Evolutionary conservation across 2,888 invertebrate genomes (phyloP).

Genomic region (Callosobruchus maculatus): DNA sequence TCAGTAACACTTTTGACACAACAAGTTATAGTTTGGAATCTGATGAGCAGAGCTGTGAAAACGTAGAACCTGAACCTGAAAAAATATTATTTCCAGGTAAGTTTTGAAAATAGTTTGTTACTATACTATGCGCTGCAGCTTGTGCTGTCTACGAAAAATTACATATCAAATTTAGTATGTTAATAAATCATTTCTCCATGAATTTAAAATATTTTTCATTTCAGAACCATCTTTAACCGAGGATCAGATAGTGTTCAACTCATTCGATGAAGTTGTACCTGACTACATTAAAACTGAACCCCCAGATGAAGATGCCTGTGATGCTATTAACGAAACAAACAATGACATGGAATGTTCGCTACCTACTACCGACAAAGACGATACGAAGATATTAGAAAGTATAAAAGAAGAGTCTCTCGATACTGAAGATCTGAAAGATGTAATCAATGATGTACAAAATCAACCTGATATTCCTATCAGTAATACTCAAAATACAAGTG

Average conservation of each 20-base stretch:
- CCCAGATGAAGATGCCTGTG: neutral
- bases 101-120: neutral
- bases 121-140: no score
- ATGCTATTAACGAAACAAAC: neutral
- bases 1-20: constrained; percentile 33
- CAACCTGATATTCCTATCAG: neutral
- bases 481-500: neutral
- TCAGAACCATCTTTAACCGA: neutral
- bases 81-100: neutral
- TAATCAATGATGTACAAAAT: neutral
- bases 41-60: neutral
- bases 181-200: no score
- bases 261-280: no score
- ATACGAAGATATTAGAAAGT: neutral
- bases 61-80: neutral
- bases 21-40: neutral
- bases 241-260: neutral
- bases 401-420: neutral
- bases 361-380: neutral
- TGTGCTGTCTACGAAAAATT: no score
- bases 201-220: no score
- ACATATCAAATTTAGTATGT: no score
- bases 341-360: no score
- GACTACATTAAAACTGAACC: neutral
- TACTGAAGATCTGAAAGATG: neutral